Evolutionary conservation across 2,888 invertebrate genomes (phyloP), one percentile per base, ranked within the genome.

Genomic region (Cryptophagus acutangulus): DNA sequence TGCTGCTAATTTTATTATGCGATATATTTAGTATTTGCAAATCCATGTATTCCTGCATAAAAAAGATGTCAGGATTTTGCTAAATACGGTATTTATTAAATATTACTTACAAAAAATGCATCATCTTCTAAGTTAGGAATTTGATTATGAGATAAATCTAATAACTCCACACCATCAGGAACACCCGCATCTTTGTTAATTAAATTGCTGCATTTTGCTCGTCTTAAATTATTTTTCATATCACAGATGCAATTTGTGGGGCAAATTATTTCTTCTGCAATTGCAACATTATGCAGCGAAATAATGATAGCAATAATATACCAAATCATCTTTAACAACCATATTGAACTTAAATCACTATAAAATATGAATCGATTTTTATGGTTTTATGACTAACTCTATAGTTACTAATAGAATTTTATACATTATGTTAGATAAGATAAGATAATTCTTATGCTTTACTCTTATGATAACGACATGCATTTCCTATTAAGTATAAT

Each of bases 71-170:
- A 18, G 8, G n/a, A 6, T 24, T 20, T 14, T 24, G 14, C 10
- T 31, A 13, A 28, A 14, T 9, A 28, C n/a, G n/a, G n/a, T n/a
- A n/a, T n/a, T 18, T 17, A 13, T 16, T 36, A 13, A 33, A 25
- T 26, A 8, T 29, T 34, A 58, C 62, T 69, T 65, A 81, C 82
- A 73, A 73, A 68, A 59, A 82, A 81, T 62, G 76, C 74, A 54
- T 71, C 73, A 57, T 77, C 76, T 42, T 78, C 76, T 58, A 82
- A 62, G 51, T 74, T 74, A 50, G 74, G 76, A 48, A 82, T 79
- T 54, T 72, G 74, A 65, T 82, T 82, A 48, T 74, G 71, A 50
- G 76, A 77, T 46, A 82, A 66, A 62, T 77, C 77, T 46, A 82
- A 73, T 30, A 79, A 67, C 65, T 82, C 75, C 17, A 79, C 56